Evolutionary conservation across 2,888 invertebrate species (phyloP).

Genomic region (Lasioglossum leucozonium): DNA sequence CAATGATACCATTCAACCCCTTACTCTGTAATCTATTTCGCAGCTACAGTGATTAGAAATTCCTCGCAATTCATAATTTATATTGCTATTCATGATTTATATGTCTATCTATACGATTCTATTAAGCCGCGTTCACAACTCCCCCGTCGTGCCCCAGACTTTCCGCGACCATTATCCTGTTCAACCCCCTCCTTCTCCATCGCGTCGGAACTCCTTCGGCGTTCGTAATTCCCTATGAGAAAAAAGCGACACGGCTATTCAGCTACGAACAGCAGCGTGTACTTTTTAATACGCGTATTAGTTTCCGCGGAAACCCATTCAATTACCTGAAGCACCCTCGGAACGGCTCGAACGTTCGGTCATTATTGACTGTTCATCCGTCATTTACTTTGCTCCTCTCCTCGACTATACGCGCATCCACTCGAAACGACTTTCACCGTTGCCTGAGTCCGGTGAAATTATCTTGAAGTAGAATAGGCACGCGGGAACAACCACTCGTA

Average conservation of each 20-base stretch:
- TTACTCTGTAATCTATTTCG: not conserved
- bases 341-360: constrained; percentile 38
- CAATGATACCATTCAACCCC: too few relatives aligned
- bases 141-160: too few relatives aligned
- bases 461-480: constrained; percentile 42
- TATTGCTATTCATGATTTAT: too few relatives aligned
- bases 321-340: constrained; percentile 36
- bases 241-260: not conserved
- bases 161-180: too few relatives aligned
- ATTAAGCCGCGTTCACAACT: too few relatives aligned
- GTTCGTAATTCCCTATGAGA: too few relatives aligned
- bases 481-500: constrained; percentile 27
- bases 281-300: constrained; percentile 11
- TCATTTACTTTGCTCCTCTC: constrained; percentile 31
- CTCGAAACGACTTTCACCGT: constrained; percentile 37
- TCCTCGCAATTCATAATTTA: too few relatives aligned
- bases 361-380: constrained; percentile 14
- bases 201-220: too few relatives aligned
- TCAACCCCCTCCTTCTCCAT: too few relatives aligned
- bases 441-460: constrained; percentile 37
- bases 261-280: not conserved
- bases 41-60: too few relatives aligned
- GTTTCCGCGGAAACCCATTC: constrained; percentile 28
- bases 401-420: constrained; percentile 35
- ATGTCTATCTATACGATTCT: too few relatives aligned